Evolutionary conservation across 2,888 invertebrate genomes (phyloP).

Genomic region (Caenorhabditis macrosperma): DNA sequence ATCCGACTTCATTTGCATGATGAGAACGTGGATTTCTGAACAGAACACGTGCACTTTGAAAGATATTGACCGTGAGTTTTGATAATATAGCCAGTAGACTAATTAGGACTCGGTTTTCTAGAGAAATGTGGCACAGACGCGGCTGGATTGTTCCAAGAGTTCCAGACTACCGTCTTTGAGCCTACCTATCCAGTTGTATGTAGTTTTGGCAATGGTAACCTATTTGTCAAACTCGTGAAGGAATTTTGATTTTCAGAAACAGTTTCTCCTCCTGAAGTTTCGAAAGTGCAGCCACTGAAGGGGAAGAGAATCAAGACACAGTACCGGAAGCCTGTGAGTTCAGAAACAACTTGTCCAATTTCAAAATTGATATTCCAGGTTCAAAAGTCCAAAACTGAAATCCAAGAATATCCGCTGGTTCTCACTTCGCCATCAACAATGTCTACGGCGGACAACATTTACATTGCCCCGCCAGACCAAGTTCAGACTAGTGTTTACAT

Average conservation of each 20-base stretch:
- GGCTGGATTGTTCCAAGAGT: conserved; percentile 72
- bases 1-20: conserved; percentile 76
- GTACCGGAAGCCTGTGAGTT: conserved; percentile 32
- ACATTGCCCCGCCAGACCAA: conserved; percentile 50
- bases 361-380: conserved; percentile 9
- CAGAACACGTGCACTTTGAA: conserved; percentile 77
- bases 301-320: conserved; percentile 40
- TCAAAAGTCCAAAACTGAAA: conserved; percentile 56
- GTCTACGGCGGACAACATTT: conserved; percentile 58
- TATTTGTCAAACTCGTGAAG: background rate
- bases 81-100: background rate
- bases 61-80: conserved; percentile 61
- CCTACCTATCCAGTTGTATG: conserved; percentile 77
- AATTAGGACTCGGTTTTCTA: conserved; percentile 6
- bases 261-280: background rate
- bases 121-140: conserved; percentile 76
- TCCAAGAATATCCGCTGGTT: conserved; percentile 45
- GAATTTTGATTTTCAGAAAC: conserved; percentile 34
- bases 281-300: conserved; percentile 15
- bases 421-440: conserved; percentile 45
- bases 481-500: conserved; percentile 45
- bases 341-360: background rate
- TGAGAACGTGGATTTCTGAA: conserved; percentile 78
- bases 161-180: conserved; percentile 77
- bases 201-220: conserved; percentile 57